Percentiles rank a stretch among this genome's conserved stretches.
phyloP scores from a whole-genome alignment of 2,888 invertebrate species.

The Trachelus stipa region DNA sequence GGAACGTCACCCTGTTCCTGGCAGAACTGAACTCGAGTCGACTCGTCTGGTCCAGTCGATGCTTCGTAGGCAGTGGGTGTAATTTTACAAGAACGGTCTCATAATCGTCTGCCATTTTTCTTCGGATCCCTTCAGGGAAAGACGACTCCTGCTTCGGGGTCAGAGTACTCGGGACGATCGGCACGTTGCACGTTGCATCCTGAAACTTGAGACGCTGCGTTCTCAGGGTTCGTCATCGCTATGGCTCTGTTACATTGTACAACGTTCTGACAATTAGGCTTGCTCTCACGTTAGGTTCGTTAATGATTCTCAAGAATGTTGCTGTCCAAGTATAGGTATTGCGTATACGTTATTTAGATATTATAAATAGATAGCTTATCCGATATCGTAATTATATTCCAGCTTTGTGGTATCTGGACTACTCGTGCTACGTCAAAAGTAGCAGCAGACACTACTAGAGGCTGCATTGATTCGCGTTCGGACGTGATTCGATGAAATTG shows the following conservation, averaged over 20 bases:
- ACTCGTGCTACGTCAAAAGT: not conserved
- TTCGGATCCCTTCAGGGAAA: not conserved
- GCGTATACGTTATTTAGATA: not conserved
- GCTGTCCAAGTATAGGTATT: not conserved
- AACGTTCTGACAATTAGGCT: not conserved
- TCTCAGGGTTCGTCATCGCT: not conserved
- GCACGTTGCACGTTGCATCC: not conserved
- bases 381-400: not conserved
- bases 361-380: not conserved
- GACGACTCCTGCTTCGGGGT: not conserved
- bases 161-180: not conserved
- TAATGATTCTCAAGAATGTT: not conserved
- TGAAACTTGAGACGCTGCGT: not conserved
- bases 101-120: slow-evolving; percentile 6
- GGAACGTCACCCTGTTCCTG: slow-evolving; percentile 24
- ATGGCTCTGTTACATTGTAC: not conserved
- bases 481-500: slow-evolving; percentile 34
- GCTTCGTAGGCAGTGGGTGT: slow-evolving; percentile 9
- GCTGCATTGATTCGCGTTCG: slow-evolving; percentile 32
- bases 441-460: slow-evolving; percentile 24
- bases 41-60: slow-evolving; percentile 27
- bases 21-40: slow-evolving; percentile 29
- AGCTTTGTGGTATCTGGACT: not conserved
- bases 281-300: not conserved
- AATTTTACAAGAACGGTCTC: slow-evolving; percentile 7